These are phyloP conservation scores for Entomyzon cyanotis DNA, from an alignment of 2,113 vertebrate genomes.

Conservation along the genomic window DNA sequence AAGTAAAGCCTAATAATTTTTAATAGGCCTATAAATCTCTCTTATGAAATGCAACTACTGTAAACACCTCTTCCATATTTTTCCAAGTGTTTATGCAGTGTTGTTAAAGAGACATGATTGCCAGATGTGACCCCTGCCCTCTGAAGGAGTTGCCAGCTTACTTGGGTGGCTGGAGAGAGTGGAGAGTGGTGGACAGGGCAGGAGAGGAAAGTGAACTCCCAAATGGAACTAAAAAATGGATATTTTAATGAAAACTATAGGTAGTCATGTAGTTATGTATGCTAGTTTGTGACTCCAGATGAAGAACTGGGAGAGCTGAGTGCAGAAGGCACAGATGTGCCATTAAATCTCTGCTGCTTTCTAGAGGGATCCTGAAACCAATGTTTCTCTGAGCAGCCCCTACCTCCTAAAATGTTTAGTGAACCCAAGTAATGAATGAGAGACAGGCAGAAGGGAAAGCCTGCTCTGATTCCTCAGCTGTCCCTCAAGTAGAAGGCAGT, in stretches of 20 bases:
- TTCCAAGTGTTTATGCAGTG: conserved; percentile 43
- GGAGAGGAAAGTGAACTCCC: not conserved
- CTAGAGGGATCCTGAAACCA: not conserved
- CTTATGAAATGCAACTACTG: conserved; percentile 56
- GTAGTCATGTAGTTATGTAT: not conserved
- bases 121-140: conserved; percentile 17
- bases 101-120: conserved; percentile 9
- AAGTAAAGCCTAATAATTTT: conserved; percentile 66
- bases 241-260: not conserved
- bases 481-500: not conserved
- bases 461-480: not conserved
- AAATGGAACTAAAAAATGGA: not conserved
- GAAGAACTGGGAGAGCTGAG: not conserved
- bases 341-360: not conserved
- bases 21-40: conserved; percentile 68
- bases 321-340: not conserved
- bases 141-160: not conserved
- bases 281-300: not conserved
- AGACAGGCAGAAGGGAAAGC: no score
- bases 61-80: conserved; percentile 65
- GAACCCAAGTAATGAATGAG: not conserved
- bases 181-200: not conserved
- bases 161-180: not conserved
- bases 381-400: not conserved
- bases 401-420: not conserved